Percentiles rank a stretch among this genome's conserved stretches.
Conservation (phyloP, 2,888 invertebrate species). For the Hypena proboscidalis region DNA sequence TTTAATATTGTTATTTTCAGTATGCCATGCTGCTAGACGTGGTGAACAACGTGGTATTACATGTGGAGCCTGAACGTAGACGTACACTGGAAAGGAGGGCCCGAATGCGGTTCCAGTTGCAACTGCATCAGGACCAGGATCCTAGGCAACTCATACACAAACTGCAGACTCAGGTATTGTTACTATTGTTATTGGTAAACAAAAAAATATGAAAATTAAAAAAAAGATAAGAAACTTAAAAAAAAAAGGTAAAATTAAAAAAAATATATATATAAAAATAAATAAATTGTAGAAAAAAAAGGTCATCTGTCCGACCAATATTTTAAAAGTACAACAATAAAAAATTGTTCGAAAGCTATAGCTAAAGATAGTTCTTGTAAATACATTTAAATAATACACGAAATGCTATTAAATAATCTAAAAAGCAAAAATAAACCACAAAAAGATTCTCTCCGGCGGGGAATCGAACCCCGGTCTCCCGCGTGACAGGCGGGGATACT, state of each 20-base stretch:
- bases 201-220: constrained; percentile 1
- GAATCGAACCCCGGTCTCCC: constrained; percentile 86
- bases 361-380: too few species aligned
- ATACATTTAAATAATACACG: too few species aligned
- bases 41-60: constrained; percentile 97
- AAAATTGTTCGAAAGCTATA: too few species aligned
- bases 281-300: too few species aligned
- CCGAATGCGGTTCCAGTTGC: constrained; percentile 97
- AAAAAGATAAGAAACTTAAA: too few species aligned
- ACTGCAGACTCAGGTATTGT: constrained; percentile 91
- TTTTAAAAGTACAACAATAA: too few species aligned
- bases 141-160: constrained; percentile 96
- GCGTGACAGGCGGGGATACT: constrained; percentile 86
- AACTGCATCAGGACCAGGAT: constrained; percentile 95
- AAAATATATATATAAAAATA: not conserved
- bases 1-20: constrained; percentile 67
- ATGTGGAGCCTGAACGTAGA: constrained; percentile 98
- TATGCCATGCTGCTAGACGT: constrained; percentile 99
- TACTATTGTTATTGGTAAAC: not conserved
- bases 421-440: constrained; percentile 33
- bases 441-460: constrained; percentile 83
- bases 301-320: too few species aligned
- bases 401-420: too few species aligned
- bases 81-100: constrained; percentile 95
- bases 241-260: not conserved